Base-by-base conservation (phyloP, 2,797 vertebrate genomes). In the Thripadectes ignobilis region DNA sequence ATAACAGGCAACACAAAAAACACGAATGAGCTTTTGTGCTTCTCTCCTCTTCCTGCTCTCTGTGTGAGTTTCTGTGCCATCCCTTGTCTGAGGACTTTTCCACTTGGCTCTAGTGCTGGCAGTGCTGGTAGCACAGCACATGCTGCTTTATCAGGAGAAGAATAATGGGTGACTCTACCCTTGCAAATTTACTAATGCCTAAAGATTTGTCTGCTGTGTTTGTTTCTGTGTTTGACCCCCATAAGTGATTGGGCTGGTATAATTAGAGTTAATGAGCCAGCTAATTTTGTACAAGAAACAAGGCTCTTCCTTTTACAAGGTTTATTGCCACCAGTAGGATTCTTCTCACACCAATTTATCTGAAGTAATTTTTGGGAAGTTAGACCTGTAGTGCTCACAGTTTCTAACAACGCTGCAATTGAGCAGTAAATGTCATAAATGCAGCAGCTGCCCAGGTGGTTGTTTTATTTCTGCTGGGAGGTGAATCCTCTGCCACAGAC, bases 251-350 rank as follows among this genome's bases (percentile, higher is more conserved):
- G 89, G 81, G 43, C 62, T 85, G 62, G 20, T 58, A 27, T 77
- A 52, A 54, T 85, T 85, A 46, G 27, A 88, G 61, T 73, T 94
- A 96, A 94, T 79, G 67, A 95, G 75, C 59, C 91, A 92, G 66
- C 67, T 95, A 89, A 94, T 96, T 88, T 83, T 75, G 41, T 85
- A 88, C 48, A 63, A 92, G 94, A 89, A 91, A 46, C 68, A 63
- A 89, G 11, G 55, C 72, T 83, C 46, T 94, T 93, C 41, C 45
- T 92, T 95, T 89, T 81, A 63, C n/a, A 34, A 61, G 58, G 59
- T 83, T 94, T 96, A 92, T 91, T 90, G 91, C 74, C 86, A 91
- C 89, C 78, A 32, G 10, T 85, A 92, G 84, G 75, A 65, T 91
- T 61, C 65, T 91, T 79, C 57, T 75, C 57, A 4, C 49, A 69